phyloP scores from a whole-genome alignment of 2,113 vertebrate species.

The Loxodonta africana region DNA sequence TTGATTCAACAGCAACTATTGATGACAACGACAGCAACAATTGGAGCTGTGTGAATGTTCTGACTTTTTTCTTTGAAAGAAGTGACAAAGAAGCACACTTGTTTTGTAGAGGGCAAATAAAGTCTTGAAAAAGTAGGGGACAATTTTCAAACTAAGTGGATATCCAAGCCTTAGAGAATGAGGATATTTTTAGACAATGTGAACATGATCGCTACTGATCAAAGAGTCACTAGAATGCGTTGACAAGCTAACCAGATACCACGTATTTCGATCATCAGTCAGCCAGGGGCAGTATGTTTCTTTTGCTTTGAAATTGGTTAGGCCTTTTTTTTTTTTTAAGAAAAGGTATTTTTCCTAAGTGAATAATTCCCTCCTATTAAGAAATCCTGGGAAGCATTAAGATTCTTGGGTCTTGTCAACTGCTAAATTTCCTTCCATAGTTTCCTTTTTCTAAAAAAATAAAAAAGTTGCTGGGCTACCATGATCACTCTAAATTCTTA shows the following conservation, averaged over 20 bases:
- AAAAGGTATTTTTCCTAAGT: neutral
- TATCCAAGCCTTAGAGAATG: neutral
- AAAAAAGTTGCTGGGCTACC: neutral
- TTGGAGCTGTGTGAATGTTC: neutral
- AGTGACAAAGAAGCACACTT: neutral
- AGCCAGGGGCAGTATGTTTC: neutral
- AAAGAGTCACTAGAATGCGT: neutral
- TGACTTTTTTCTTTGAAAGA: neutral
- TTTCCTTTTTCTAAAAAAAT: constrained; percentile 8
- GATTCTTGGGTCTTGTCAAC: neutral
- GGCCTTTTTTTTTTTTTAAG: neutral
- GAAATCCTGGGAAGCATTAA: constrained; percentile 12
- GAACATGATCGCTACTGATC: neutral
- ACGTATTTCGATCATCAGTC: neutral
- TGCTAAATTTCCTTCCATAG: neutral
- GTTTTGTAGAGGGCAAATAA: neutral
- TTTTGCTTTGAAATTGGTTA: constrained; percentile 17
- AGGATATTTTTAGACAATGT: constrained; percentile 22
- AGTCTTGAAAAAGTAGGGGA: neutral
- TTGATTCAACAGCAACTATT: neutral
- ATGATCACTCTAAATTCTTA: neutral
- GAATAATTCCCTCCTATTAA: constrained; percentile 9
- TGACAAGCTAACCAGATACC: neutral
- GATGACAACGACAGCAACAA: neutral
- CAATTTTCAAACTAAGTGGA: neutral